Percentiles rank a stretch among this genome's conserved stretches.
phyloP scores from a whole-genome alignment of 1,140 invertebrate species.

The Drosophila pachea region DNA sequence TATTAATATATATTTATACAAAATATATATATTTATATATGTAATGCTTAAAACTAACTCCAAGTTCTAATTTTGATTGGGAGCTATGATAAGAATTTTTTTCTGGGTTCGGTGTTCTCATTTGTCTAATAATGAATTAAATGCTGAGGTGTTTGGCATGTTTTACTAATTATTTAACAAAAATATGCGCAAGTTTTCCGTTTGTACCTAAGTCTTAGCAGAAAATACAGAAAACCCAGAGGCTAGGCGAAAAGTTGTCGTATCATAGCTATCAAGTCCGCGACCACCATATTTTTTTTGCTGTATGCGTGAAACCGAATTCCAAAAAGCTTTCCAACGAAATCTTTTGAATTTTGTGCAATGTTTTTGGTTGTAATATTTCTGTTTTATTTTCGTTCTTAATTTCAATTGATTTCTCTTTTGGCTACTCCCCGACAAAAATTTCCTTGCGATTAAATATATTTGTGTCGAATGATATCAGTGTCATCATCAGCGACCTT shows the following conservation, averaged over 20 bases:
- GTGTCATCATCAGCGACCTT: constrained; percentile 37
- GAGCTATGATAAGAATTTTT: constrained; percentile 3
- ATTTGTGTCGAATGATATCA: constrained; percentile 51
- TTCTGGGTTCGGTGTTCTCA: constrained; percentile 15
- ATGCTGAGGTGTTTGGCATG: constrained; percentile 32
- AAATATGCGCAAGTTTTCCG: neutral
- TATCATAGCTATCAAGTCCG: neutral
- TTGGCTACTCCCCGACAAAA: constrained; percentile 22
- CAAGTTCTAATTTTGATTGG: constrained; percentile 3
- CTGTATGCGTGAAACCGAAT: constrained; percentile 37
- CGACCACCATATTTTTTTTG: constrained; percentile 10
- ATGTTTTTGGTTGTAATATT: constrained; percentile 7
- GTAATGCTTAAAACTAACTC: constrained; percentile 25
- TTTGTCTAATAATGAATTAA: constrained; percentile 13
- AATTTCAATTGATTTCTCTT: constrained; percentile 35
- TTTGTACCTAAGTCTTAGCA: constrained; percentile 10
- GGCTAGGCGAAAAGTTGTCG: neutral
- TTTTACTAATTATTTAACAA: constrained; percentile 29
- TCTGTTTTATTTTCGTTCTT: constrained; percentile 6
- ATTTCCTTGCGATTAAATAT: constrained; percentile 16
- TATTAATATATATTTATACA: constrained; percentile 15
- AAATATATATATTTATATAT: neutral
- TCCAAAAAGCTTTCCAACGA: constrained; percentile 5
- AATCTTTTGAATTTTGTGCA: constrained; percentile 15
- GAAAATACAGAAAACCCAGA: neutral